A percentile compares a stretch with the other conserved stretches of the same genome.
These are phyloP conservation scores for Cricetomys ansorgei DNA, from an alignment of 2,113 vertebrate species.

Conservation along the genomic window DNA sequence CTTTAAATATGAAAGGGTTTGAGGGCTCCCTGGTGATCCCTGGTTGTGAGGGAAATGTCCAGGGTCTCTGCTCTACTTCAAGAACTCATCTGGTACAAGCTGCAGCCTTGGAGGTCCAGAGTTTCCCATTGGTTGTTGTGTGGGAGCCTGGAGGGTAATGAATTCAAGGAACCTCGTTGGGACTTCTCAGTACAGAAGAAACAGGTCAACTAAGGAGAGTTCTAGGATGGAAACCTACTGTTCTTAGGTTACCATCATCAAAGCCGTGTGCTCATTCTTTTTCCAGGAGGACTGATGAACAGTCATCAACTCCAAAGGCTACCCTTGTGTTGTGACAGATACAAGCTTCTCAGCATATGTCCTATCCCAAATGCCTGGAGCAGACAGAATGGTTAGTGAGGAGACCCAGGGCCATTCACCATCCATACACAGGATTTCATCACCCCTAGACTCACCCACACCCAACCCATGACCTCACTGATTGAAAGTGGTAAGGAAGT, in stretches of 20 bases:
- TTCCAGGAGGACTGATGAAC: background rate
- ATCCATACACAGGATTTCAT: background rate
- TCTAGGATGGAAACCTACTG: background rate
- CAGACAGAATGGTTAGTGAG: background rate
- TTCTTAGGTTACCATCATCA: background rate
- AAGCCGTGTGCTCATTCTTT: background rate
- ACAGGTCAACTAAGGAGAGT: background rate
- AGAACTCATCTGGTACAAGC: background rate
- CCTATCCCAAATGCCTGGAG: background rate
- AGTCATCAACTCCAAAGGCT: background rate
- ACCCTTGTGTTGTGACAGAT: background rate
- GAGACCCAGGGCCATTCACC: background rate
- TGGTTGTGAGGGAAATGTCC: accelerated
- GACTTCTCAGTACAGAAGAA: background rate
- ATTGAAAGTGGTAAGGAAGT: background rate
- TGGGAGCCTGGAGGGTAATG: background rate
- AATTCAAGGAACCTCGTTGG: background rate
- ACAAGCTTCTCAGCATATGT: background rate
- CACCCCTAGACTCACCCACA: background rate
- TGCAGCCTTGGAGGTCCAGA: background rate
- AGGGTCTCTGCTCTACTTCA: background rate
- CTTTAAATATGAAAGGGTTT: too few relatives aligned
- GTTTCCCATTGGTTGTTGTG: background rate
- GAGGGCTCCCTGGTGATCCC: background rate
- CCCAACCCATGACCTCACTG: background rate